These are phyloP conservation scores for Syrphus vitripennis DNA, from an alignment of 2,888 invertebrate genomes.

Conservation along the genomic window DNA sequence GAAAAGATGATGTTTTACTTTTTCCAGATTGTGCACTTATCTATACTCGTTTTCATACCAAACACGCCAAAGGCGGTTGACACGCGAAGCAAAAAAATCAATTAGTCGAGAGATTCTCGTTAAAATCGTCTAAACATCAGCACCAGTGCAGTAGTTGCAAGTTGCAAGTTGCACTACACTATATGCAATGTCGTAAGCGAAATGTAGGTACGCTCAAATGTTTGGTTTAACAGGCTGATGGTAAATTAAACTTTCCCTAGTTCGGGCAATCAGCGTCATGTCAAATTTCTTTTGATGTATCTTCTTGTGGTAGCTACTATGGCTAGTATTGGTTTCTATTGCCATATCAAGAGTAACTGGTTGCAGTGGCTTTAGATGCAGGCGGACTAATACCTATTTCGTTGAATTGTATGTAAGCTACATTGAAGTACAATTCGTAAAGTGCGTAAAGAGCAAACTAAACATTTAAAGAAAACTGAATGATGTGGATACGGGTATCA, in stretches of 20 bases:
- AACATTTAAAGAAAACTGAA: too few species aligned
- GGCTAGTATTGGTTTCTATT: slow-evolving; percentile 41
- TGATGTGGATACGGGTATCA: too few species aligned
- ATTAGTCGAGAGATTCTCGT: slow-evolving; percentile 41
- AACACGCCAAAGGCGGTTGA: slow-evolving; percentile 9
- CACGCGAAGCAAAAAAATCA: slow-evolving; percentile 62
- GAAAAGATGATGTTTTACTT: slow-evolving; percentile 29
- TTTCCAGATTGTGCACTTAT: slow-evolving; percentile 2
- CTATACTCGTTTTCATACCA: slow-evolving; percentile 19
- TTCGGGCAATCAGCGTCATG: slow-evolving; percentile 2
- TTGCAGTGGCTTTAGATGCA: slow-evolving; percentile 4
- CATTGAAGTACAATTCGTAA: neutral
- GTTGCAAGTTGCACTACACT: neutral
- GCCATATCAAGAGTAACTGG: slow-evolving; percentile 51
- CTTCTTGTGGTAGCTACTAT: neutral
- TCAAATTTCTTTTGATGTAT: slow-evolving; percentile 61
- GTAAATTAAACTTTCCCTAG: slow-evolving; percentile 60
- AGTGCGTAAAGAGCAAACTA: neutral
- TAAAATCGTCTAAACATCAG: slow-evolving; percentile 33
- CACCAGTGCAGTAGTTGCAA: neutral
- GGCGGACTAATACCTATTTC: neutral
- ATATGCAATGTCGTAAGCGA: neutral
- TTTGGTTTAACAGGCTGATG: slow-evolving; percentile 31
- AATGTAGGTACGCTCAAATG: neutral
- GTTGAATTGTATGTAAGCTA: slow-evolving; percentile 7